Evolutionary conservation across 2,113 vertebrate genomes (phyloP).

Genomic region (Gnathonemus echidnorhynchus): DNA sequence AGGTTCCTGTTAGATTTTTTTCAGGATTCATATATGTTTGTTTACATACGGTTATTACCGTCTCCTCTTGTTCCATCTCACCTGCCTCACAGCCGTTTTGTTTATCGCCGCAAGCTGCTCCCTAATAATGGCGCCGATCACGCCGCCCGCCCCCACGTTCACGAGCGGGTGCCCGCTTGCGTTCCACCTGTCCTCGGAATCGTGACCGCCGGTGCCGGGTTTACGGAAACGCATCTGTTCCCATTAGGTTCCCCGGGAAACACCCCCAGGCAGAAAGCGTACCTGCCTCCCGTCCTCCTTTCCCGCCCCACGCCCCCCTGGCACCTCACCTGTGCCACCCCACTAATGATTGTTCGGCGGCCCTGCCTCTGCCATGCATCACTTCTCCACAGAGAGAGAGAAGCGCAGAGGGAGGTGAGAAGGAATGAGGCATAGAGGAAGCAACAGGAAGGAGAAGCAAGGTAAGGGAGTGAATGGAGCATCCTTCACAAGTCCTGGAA

Average conservation of each 20-base stretch:
- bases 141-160: neutral
- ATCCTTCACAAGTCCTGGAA: neutral
- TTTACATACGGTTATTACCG: neutral
- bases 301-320: neutral
- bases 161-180: neutral
- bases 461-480: neutral
- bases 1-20: neutral
- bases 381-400: neutral
- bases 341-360: constrained; percentile 7
- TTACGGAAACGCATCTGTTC: neutral
- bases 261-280: neutral
- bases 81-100: neutral
- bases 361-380: neutral
- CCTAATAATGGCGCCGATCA: neutral
- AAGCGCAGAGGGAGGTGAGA: neutral
- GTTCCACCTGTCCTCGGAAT: neutral
- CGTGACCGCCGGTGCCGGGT: neutral
- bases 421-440: neutral
- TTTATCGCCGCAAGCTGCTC: neutral
- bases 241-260: neutral
- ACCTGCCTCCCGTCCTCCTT: neutral
- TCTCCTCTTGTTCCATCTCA: neutral
- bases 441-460: neutral
- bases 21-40: neutral
- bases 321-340: neutral